These are phyloP conservation scores for Drymodes brunneopygia DNA, from an alignment of 2,113 vertebrate species.

Conservation along the genomic window DNA sequence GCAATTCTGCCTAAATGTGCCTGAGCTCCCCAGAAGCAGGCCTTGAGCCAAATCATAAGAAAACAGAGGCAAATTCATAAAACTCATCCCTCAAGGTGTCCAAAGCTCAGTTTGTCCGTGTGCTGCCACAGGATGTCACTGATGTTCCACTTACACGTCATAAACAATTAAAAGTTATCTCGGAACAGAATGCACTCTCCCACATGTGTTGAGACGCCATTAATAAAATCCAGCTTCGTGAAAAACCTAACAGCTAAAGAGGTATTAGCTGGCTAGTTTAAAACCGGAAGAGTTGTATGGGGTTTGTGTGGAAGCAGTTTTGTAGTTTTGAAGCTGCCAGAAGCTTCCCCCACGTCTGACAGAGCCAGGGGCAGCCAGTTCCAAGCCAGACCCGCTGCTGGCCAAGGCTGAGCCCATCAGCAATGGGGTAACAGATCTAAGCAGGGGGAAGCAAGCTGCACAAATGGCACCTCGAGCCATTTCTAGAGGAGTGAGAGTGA, in stretches of 20 bases:
- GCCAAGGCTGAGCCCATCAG: background rate
- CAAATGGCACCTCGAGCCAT: background rate
- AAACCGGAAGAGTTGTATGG: background rate
- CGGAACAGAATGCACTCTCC: fast-evolving
- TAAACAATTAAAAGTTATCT: background rate
- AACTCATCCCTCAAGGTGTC: background rate
- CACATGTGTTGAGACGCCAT: background rate
- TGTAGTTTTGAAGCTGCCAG: background rate
- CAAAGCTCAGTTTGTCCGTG: background rate
- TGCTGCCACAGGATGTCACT: background rate
- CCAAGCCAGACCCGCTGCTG: background rate
- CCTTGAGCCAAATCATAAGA: background rate
- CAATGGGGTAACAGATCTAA: background rate
- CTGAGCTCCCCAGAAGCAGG: background rate
- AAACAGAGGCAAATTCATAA: background rate
- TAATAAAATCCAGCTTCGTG: background rate
- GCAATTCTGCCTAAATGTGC: background rate
- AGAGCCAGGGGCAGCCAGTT: background rate
- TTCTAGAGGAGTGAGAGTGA: background rate
- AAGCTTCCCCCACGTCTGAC: too few species aligned
- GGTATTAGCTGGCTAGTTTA: background rate
- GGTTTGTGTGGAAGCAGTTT: background rate
- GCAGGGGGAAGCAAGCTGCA: background rate
- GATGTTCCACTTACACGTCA: background rate
- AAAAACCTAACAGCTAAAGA: background rate